These are phyloP conservation scores for Chaetura pelagica DNA, from an alignment of 2,113 vertebrate genomes.

Conservation along the genomic window DNA sequence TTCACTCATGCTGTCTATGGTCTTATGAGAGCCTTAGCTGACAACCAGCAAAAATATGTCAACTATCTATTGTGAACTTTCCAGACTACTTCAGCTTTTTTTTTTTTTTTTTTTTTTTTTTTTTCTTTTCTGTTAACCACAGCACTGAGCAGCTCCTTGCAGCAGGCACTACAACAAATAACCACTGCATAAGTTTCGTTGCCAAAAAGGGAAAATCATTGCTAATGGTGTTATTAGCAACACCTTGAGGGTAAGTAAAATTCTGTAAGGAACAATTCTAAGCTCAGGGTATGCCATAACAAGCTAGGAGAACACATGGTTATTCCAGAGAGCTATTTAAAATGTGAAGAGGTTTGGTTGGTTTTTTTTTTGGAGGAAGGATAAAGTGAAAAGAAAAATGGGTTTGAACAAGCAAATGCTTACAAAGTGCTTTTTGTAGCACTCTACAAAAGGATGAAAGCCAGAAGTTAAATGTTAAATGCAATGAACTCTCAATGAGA, in stretches of 20 bases:
- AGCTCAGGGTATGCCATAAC: neutral
- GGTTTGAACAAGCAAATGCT: neutral
- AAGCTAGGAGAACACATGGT: neutral
- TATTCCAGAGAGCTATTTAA: neutral
- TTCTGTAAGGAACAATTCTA: neutral
- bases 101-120: neutral
- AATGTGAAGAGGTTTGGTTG: neutral
- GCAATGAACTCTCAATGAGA: neutral
- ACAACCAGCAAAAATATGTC: slow-evolving; percentile 45
- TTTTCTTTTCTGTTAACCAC: neutral
- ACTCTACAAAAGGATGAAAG: neutral
- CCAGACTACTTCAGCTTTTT: neutral
- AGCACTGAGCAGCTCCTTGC: neutral
- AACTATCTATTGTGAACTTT: neutral
- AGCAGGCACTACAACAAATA: neutral
- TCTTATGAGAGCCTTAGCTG: slow-evolving; percentile 48
- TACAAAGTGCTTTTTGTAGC: neutral
- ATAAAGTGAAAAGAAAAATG: neutral
- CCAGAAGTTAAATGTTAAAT: neutral
- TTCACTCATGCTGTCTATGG: slow-evolving; percentile 54
- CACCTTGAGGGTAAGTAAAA: neutral
- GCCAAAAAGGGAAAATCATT: neutral
- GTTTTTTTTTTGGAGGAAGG: neutral
- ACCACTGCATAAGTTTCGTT: neutral
- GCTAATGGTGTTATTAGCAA: neutral